Evolutionary conservation across 2,797 vertebrate species (phyloP).

Genomic region (Falco naumanni): DNA sequence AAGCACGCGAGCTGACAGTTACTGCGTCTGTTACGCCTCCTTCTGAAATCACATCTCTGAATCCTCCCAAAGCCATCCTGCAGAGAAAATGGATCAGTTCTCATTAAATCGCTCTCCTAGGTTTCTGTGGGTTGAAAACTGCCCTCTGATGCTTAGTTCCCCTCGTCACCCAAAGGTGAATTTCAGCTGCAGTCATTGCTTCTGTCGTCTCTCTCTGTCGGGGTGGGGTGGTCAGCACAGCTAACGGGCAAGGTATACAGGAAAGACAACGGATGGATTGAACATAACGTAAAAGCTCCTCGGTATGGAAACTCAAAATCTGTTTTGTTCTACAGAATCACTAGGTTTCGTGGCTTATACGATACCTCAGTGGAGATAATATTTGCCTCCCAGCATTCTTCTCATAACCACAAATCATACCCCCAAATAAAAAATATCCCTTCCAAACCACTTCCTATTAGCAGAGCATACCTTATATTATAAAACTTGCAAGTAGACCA

Average conservation of each 20-base stretch:
- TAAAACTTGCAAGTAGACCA: slow-evolving; percentile 80
- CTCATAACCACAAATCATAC: slow-evolving; percentile 64
- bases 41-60: background rate
- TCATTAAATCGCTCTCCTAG: background rate
- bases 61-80: background rate
- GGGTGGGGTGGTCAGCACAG: background rate
- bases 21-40: slow-evolving; percentile 27
- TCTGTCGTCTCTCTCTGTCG: background rate
- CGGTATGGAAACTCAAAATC: slow-evolving; percentile 33
- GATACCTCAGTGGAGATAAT: slow-evolving; percentile 35
- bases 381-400: slow-evolving; percentile 29
- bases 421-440: slow-evolving; percentile 65
- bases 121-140: background rate
- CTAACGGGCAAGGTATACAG: background rate
- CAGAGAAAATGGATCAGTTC: slow-evolving; percentile 27
- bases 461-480: slow-evolving; percentile 68
- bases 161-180: background rate
- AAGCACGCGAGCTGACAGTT: slow-evolving; percentile 28
- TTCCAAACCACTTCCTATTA: slow-evolving; percentile 54
- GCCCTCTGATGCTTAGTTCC: background rate
- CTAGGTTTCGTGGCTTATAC: slow-evolving; percentile 23
- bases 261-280: slow-evolving; percentile 6
- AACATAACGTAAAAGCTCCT: slow-evolving; percentile 32
- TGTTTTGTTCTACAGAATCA: slow-evolving; percentile 14
- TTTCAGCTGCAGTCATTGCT: background rate